Percentiles rank a stretch among this genome's conserved stretches.
Evolutionary conservation across 2,113 vertebrate species (phyloP).

Genomic region (Aythya baeri): DNA sequence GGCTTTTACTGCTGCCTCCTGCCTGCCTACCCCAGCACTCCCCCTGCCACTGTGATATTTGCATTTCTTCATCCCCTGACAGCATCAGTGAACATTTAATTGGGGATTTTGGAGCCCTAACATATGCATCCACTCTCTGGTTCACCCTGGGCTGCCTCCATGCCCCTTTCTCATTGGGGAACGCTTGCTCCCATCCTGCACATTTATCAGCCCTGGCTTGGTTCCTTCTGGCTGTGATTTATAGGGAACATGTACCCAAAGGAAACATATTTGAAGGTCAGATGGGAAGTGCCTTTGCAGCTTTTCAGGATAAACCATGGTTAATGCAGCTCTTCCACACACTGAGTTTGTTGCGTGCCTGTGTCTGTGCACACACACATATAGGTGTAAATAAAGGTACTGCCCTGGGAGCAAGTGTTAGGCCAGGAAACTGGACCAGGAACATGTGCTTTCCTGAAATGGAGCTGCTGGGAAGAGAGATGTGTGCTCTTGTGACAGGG

Average conservation of each 20-base stretch:
- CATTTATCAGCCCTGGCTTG: background rate
- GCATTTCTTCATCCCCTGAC: background rate
- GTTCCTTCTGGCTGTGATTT: constrained; percentile 1
- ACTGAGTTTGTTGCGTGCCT: background rate
- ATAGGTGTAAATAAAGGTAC: rapidly evolving
- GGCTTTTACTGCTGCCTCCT: background rate
- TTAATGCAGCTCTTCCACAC: background rate
- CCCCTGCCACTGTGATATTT: background rate
- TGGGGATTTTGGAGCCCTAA: background rate
- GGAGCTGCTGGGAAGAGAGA: background rate
- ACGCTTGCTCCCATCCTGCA: background rate
- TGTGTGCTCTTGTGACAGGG: background rate
- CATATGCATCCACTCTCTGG: background rate
- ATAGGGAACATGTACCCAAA: background rate
- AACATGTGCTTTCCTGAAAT: background rate
- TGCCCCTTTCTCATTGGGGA: background rate
- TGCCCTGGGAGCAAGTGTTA: background rate
- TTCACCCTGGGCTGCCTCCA: background rate
- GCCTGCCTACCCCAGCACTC: background rate
- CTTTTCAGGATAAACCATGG: background rate
- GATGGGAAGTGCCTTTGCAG: background rate
- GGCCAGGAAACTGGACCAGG: background rate
- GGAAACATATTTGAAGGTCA: background rate
- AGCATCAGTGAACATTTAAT: background rate
- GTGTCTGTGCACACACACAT: rapidly evolving